Percentiles rank a stretch among this genome's conserved stretches.
Conservation (phyloP, 1,140 invertebrate genomes). For the Pectinophora gossypiella region DNA sequence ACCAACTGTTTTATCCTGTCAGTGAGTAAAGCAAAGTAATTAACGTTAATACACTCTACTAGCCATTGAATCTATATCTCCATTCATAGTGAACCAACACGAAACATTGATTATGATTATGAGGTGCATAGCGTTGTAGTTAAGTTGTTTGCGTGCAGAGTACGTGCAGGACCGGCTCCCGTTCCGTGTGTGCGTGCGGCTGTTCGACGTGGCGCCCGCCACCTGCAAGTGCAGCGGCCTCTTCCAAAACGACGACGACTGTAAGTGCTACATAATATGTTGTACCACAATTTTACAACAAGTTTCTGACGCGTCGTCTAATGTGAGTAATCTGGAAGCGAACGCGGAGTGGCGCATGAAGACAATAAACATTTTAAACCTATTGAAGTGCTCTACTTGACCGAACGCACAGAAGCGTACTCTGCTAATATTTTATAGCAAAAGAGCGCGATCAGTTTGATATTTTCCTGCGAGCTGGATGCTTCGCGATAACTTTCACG, state of each 20-base stretch:
- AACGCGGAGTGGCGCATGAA: neutral
- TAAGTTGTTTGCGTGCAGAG: conserved; percentile 25
- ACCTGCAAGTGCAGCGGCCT: no score
- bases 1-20: no score
- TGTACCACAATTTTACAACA: no score
- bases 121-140: no score
- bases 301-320: neutral
- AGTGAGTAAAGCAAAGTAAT: no score
- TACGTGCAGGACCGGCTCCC: conserved; percentile 27
- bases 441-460: neutral
- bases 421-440: neutral
- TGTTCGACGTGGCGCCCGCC: conserved; percentile 26
- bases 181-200: conserved; percentile 36
- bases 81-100: no score
- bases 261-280: no score
- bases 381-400: neutral
- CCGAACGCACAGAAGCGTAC: neutral
- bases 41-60: no score
- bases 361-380: neutral
- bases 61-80: no score
- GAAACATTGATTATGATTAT: no score
- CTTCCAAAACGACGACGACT: no score
- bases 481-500: no score
- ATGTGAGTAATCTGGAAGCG: neutral
- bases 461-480: neutral